Evolutionary conservation across 2,797 vertebrate genomes (phyloP), one percentile per base, ranked within the genome.

Genomic region (Sebastes flavidus): DNA sequence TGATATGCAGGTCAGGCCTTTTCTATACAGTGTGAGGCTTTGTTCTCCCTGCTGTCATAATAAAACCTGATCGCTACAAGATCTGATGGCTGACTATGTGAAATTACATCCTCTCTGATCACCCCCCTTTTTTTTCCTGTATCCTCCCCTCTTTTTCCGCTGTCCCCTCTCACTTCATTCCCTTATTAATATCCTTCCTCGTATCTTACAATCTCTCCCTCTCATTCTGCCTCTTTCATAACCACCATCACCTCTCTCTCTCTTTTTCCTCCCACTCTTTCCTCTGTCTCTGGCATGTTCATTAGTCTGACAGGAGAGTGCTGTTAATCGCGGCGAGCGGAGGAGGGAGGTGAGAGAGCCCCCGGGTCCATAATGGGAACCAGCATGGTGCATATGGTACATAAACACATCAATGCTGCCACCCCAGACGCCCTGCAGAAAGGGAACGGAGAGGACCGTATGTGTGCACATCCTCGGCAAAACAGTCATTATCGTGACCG

Each of bases 281-380:
- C 81, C 79, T 83, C 68, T 81, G 69, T 74, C 68, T 78, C 58
- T 85, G 83, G 46, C 59, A 68, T 91, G 87, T 90, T 92, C 90
- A 94, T 94, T 94, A 93, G 90, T 84, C 60, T 91, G 91, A 90
- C 83, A 91, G 83, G 87, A 89, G 84, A 87, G 84, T 78, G 80
- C 79, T 87, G 90, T 81, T 93, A 91, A 92, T 93, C 60, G 81
- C 62, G 54, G 80, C 2, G 38, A 82, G 83, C 36, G 27, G 84
- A 87, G 85, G 88, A 90, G 78, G 87, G 83, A 86, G 84, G 72
- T 58, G 66, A 90, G 81, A 75, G 70, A 83, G 73, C 72, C 61
- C 20, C 58, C 22, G 1, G 80, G 84, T 89, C 84, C 83, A 89
- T 92, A 92, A 94, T 93, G 85, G 88, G 84, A 92, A 77, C 74